phyloP scores from a whole-genome alignment of 2,888 invertebrate genomes.

The Odontocolon sp. region DNA sequence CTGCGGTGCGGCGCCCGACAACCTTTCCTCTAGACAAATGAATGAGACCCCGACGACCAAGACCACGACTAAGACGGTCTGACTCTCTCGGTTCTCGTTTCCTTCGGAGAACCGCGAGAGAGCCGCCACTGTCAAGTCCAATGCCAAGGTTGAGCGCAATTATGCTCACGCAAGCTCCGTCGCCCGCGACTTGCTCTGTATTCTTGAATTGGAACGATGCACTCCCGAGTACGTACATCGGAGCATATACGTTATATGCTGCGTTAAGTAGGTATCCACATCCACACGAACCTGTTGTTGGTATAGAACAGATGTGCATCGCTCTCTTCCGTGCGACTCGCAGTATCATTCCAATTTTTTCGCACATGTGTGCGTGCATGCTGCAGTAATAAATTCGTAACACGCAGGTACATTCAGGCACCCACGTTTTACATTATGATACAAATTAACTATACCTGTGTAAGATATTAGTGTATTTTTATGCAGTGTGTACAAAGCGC shows the following conservation, averaged over 20 bases:
- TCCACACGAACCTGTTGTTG: too few species aligned
- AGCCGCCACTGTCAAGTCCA: constrained; percentile 49
- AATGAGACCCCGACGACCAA: constrained; percentile 33
- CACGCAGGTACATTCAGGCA: background rate
- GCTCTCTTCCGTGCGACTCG: constrained; percentile 20
- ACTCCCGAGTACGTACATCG: constrained; percentile 17
- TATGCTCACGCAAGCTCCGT: constrained; percentile 58
- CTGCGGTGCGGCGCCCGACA: background rate
- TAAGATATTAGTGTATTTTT: background rate
- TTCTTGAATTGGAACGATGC: constrained; percentile 54
- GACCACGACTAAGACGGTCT: too few species aligned
- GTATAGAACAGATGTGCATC: too few species aligned
- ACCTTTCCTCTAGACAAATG: constrained; percentile 31
- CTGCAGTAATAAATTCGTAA: constrained; percentile 27
- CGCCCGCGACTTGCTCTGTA: constrained; percentile 2
- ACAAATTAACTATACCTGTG: background rate
- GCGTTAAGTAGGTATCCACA: too few species aligned
- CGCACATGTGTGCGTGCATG: background rate
- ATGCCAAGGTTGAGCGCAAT: constrained; percentile 63
- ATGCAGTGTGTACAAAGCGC: background rate
- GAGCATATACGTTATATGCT: too few species aligned
- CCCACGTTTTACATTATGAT: background rate
- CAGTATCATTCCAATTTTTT: constrained; percentile 28
- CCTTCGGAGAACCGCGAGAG: constrained; percentile 28
- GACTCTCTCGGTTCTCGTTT: constrained; percentile 38